These are phyloP conservation scores for Elanoides forficatus DNA, from an alignment of 2,113 vertebrate species.

Conservation along the genomic window DNA sequence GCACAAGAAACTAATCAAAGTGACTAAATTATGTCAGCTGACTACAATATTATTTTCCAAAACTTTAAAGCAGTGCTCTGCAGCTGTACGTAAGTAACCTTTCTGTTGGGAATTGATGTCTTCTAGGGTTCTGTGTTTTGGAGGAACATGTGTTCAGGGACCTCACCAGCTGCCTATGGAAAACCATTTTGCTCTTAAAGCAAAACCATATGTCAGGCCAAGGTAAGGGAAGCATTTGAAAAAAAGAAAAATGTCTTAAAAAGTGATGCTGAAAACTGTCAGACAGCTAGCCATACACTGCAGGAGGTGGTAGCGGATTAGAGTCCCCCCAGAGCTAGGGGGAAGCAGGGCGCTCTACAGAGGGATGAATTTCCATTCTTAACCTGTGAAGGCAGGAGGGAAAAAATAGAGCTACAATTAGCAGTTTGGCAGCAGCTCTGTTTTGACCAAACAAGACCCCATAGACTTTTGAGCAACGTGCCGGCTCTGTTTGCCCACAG, in stretches of 20 bases:
- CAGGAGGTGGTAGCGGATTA: neutral
- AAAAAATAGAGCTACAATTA: neutral
- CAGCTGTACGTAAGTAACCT: slow-evolving; percentile 28
- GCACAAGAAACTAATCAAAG: slow-evolving; percentile 44
- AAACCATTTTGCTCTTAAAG: slow-evolving; percentile 47
- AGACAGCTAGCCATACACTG: neutral
- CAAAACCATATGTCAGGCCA: slow-evolving; percentile 61
- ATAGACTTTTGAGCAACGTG: fast-evolving
- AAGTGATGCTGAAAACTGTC: slow-evolving; percentile 26
- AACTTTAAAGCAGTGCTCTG: neutral
- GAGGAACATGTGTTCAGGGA: neutral
- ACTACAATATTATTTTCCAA: neutral
- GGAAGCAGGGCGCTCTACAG: neutral
- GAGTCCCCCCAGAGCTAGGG: neutral
- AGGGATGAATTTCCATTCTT: neutral
- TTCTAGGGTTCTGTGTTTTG: slow-evolving; percentile 6
- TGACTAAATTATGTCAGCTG: slow-evolving; percentile 34
- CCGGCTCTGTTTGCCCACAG: neutral
- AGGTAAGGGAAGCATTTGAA: slow-evolving; percentile 14
- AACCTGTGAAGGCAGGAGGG: neutral
- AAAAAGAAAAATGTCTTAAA: slow-evolving; percentile 36
- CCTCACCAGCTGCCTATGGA: slow-evolving; percentile 31
- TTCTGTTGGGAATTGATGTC: neutral
- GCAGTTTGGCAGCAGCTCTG: neutral
- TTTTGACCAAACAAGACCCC: neutral